Base-by-base conservation (phyloP, 1,140 invertebrate genomes). In the Macrobrachium nipponense region DNA sequence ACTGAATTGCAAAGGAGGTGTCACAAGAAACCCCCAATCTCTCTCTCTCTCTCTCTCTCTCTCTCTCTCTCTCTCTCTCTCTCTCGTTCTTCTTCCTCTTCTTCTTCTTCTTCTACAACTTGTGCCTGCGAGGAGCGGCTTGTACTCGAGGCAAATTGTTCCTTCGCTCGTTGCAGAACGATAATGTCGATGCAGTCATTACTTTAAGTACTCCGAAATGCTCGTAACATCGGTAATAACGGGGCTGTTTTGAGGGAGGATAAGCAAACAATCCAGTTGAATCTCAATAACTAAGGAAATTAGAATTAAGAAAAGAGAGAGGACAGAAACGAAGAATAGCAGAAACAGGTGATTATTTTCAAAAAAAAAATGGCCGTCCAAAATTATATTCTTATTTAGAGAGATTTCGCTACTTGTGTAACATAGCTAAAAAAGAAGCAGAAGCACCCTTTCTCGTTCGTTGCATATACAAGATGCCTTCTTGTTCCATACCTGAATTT, bases 51-150 rank as follows among this genome's bases (percentile, higher is more conserved):
- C 73, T 76, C 73, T 76, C 23, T 76, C 73, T 76, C 73, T 76
- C 73, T 76, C 73, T 76, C 73, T 76, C 73, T 76, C 73, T 76
- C 73, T 76, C 73, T 76, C 73, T 76, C 73, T 76, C 73, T 76
- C 73, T 76, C 73, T 76, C 73, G 51, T 75, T 36, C 43, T 18
- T 75, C n/a, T 76, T 43, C n/a, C 5, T 36, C 20, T 66, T 23
- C 23, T 23, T 17, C 11, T 66, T 11, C 23, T 23, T 66, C 64
- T 66, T 36, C 27, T 36, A 4, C 27, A 36, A 36, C 27, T 36
- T 36, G 27, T 36, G 4, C 27, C 27, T 36, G 27, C 27, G 27
- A 36, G 27, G 27, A 36, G 27, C 27, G 27, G 27, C 4, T 36
- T 4, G 4, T 36, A 36, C 27, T 36, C 27, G 27, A 36, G 27